Percentiles rank a stretch among this genome's conserved stretches.
phyloP scores from a whole-genome alignment of 2,797 vertebrate genomes.

The Rachycentron canadum region DNA sequence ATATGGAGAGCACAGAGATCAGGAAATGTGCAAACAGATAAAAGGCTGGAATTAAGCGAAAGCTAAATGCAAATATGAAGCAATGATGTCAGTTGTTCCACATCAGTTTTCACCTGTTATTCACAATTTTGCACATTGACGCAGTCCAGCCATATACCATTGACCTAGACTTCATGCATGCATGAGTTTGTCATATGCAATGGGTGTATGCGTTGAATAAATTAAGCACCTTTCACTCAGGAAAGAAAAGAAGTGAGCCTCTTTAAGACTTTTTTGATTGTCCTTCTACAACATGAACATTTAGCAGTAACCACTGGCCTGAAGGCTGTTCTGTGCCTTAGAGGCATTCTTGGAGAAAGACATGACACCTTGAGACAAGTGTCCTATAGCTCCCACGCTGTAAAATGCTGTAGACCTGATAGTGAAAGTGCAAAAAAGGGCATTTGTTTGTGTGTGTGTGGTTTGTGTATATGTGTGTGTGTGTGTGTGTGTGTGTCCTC shows the following conservation, averaged over 20 bases:
- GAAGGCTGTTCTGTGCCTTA: conserved; percentile 47
- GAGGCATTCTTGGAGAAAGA: conserved; percentile 46
- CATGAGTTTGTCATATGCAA: not conserved
- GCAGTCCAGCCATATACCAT: not conserved
- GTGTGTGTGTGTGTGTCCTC: conserved; percentile 38
- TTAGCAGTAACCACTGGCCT: conserved; percentile 34
- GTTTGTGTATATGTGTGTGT: conserved; percentile 29
- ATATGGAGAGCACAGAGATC: too few species aligned
- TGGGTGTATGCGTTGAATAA: not conserved
- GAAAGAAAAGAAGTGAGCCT: conserved; percentile 5
- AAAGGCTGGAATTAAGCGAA: too few species aligned
- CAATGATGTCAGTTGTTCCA: too few species aligned
- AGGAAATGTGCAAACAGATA: too few species aligned
- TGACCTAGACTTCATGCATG: not conserved
- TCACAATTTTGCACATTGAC: not conserved
- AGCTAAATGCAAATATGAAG: too few species aligned
- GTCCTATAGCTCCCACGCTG: conserved; percentile 54
- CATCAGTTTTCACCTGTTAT: not conserved
- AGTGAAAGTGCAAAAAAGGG: conserved; percentile 35
- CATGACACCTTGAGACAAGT: conserved; percentile 58
- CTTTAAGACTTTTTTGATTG: conserved; percentile 41
- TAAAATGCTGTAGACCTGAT: conserved; percentile 45
- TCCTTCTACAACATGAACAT: conserved; percentile 29
- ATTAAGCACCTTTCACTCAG: not conserved
- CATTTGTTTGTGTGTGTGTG: conserved; percentile 33